A percentile compares a stretch with the other conserved stretches of the same genome.
Evolutionary conservation across 1,140 invertebrate genomes (phyloP).

Genomic region (Monomorium pharaonis): DNA sequence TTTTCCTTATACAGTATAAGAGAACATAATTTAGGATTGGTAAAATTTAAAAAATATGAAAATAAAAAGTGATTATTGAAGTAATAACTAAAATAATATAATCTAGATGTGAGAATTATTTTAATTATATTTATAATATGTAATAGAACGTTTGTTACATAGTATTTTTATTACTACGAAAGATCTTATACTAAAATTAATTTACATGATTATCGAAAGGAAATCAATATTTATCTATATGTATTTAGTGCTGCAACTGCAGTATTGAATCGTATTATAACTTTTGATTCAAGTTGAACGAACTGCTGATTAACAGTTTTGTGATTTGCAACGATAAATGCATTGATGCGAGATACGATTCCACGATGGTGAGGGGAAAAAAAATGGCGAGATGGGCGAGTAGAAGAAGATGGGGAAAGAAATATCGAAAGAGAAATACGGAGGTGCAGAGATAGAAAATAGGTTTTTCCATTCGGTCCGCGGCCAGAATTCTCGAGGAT

Average conservation of each 20-base stretch:
- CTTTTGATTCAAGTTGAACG: not conserved
- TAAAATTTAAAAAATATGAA: not conserved
- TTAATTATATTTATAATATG: not conserved
- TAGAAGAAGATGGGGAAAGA: constrained; percentile 57
- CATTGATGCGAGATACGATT: constrained; percentile 64
- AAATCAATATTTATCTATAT: no score
- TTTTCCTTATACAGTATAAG: not conserved
- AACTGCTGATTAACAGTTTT: not conserved
- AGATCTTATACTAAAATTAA: not conserved
- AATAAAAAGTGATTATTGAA: not conserved
- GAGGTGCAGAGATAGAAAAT: constrained; percentile 61
- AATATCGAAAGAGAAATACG: not conserved
- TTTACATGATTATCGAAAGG: not conserved
- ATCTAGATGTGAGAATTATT: not conserved
- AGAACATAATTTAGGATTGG: not conserved
- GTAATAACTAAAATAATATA: not conserved
- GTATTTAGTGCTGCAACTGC: not conserved
- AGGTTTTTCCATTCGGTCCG: constrained; percentile 64
- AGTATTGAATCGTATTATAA: not conserved
- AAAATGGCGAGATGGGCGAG: not conserved
- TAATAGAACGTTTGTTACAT: not conserved
- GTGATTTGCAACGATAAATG: not conserved
- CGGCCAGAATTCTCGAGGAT: constrained; percentile 71
- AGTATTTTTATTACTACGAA: not conserved
- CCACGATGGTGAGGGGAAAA: constrained; percentile 71